Evolutionary conservation across 37 sponge, comb jelly and placozoan genomes (phyloP).

Genomic region (Lycopodina hypogea): DNA sequence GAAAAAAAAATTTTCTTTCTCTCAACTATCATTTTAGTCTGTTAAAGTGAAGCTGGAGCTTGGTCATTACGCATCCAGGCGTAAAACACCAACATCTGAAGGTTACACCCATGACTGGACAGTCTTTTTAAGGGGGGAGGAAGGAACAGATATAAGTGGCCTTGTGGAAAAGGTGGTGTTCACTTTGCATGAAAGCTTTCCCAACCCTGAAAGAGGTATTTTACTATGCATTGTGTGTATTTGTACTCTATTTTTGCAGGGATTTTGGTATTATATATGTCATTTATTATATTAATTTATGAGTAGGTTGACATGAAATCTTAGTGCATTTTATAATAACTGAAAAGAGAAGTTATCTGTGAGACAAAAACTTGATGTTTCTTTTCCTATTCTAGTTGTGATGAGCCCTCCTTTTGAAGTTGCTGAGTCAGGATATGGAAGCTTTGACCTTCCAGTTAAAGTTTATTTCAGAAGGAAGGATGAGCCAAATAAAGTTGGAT

Average conservation of each 20-base stretch:
- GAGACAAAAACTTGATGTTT: neutral
- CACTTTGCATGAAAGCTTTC: conserved; percentile 87
- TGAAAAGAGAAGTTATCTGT: neutral
- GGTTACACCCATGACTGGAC: conserved; percentile 96
- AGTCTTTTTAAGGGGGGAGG: too few species aligned
- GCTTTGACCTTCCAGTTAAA: conserved; percentile 85
- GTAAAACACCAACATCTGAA: conserved; percentile 83
- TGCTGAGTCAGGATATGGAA: too few species aligned
- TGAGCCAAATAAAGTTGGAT: conserved; percentile 83
- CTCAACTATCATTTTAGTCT: neutral
- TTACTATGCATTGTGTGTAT: too few species aligned
- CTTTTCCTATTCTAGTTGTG: conserved; percentile 47
- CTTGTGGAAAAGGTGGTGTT: conserved; percentile 97
- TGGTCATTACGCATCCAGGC: conserved; percentile 88
- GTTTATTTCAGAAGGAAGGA: conserved; percentile 93
- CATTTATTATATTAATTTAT: neutral
- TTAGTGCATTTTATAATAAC: neutral
- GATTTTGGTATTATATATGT: neutral
- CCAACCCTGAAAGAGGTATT: conserved; percentile 91
- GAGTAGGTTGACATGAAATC: neutral
- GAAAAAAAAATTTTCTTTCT: neutral
- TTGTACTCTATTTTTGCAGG: too few species aligned
- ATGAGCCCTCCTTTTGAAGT: conserved; percentile 96
- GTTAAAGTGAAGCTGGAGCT: conserved; percentile 88
- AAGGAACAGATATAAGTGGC: conserved; percentile 75